These are phyloP conservation scores for Threskiornis aethiopicus DNA, from an alignment of 2,797 vertebrate species.

Conservation along the genomic window DNA sequence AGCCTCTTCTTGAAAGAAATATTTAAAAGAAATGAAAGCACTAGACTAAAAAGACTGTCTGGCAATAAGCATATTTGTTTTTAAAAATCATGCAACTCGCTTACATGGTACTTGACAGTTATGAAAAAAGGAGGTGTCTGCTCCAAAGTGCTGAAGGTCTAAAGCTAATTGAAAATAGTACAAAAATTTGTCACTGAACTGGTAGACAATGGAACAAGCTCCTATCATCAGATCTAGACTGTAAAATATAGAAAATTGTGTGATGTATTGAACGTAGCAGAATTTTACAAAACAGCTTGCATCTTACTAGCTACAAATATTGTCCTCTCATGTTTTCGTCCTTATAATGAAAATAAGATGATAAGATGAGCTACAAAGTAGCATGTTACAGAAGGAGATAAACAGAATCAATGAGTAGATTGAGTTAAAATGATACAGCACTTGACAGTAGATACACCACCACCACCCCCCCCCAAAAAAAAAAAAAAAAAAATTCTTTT, in stretches of 20 bases:
- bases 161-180: background rate
- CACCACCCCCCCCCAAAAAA: too few species aligned
- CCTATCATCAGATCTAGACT: background rate
- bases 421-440: background rate
- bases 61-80: background rate
- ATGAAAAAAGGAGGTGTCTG: background rate
- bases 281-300: background rate
- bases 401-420: background rate
- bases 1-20: background rate
- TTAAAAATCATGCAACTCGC: background rate
- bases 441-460: background rate
- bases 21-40: background rate
- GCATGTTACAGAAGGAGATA: background rate
- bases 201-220: background rate
- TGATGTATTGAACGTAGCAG: background rate
- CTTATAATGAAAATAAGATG: background rate
- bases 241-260: background rate
- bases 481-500: background rate
- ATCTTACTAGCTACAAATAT: background rate
- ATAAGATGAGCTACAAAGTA: background rate
- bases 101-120: background rate
- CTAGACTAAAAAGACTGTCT: background rate
- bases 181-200: background rate
- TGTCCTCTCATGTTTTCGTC: background rate
- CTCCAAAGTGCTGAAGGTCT: background rate